A percentile compares a stretch with the other conserved stretches of the same genome.
These are phyloP conservation scores for Tipula vernalis DNA, from an alignment of 2,888 invertebrate genomes.

Conservation along the genomic window DNA sequence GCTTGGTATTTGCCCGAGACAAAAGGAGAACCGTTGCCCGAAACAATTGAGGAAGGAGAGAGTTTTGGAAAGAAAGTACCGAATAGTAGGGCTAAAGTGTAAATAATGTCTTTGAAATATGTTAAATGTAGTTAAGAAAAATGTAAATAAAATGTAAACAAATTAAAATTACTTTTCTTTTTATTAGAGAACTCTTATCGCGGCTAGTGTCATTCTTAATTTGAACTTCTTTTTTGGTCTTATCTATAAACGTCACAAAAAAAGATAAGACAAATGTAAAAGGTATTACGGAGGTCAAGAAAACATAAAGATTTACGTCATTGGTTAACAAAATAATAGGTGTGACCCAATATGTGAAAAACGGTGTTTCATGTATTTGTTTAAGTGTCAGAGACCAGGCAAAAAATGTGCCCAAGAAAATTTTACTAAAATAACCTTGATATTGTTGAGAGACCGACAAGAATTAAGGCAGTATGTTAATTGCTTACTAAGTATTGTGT, in stretches of 20 bases:
- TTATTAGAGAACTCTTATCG: neutral
- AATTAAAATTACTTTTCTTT: neutral
- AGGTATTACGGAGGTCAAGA: neutral
- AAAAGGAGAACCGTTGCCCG: conserved; percentile 45
- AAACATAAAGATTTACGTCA: neutral
- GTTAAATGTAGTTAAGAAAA: neutral
- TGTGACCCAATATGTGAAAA: no score
- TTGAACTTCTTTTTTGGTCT: neutral
- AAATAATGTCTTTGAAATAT: neutral
- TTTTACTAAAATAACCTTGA: no score
- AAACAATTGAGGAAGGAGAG: conserved; percentile 71
- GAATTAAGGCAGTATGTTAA: no score
- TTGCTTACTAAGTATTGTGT: no score
- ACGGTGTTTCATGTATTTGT: no score
- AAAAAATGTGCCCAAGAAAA: no score
- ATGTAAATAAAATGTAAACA: neutral
- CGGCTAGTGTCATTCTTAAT: neutral
- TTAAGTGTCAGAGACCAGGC: no score
- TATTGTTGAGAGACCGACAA: no score
- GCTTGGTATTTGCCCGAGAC: conserved; percentile 55
- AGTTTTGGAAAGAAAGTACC: conserved; percentile 37
- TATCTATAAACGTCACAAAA: neutral
- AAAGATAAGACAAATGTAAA: neutral
- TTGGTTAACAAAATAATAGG: neutral
- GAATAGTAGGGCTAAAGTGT: neutral